These are phyloP conservation scores for Chauna torquata DNA, from an alignment of 2,113 vertebrate species.

Conservation along the genomic window DNA sequence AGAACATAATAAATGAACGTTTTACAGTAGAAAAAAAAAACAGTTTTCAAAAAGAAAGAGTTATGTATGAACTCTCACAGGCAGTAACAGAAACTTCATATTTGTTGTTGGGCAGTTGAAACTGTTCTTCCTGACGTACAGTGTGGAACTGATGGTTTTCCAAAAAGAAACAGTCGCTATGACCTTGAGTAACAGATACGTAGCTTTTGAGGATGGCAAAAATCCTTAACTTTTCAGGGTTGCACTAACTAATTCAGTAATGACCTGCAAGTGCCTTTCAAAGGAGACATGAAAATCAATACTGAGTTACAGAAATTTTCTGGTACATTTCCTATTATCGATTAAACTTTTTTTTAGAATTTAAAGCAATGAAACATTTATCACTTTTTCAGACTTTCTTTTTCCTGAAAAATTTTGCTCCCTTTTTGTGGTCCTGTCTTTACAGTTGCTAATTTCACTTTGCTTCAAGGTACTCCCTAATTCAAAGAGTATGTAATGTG, in stretches of 20 bases:
- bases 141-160: not conserved
- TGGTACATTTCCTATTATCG: slow-evolving; percentile 39
- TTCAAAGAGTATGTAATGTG: not conserved
- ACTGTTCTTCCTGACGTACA: not conserved
- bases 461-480: not conserved
- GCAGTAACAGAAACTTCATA: not conserved
- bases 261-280: slow-evolving; percentile 5
- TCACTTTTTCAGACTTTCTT: not conserved
- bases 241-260: not conserved
- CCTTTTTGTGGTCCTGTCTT: not conserved
- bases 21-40: not conserved
- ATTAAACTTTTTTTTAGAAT: not conserved
- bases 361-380: slow-evolving; percentile 1
- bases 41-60: not conserved
- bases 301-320: not conserved
- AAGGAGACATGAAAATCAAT: slow-evolving; percentile 21
- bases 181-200: not conserved
- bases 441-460: not conserved
- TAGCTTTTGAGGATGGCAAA: not conserved
- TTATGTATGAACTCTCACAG: not conserved
- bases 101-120: not conserved
- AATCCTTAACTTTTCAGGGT: not conserved
- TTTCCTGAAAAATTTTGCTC: not conserved
- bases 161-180: not conserved
- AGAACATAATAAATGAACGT: not conserved